phyloP scores from a whole-genome alignment of 1,140 invertebrate genomes.

The Aradophagus sp. region DNA sequence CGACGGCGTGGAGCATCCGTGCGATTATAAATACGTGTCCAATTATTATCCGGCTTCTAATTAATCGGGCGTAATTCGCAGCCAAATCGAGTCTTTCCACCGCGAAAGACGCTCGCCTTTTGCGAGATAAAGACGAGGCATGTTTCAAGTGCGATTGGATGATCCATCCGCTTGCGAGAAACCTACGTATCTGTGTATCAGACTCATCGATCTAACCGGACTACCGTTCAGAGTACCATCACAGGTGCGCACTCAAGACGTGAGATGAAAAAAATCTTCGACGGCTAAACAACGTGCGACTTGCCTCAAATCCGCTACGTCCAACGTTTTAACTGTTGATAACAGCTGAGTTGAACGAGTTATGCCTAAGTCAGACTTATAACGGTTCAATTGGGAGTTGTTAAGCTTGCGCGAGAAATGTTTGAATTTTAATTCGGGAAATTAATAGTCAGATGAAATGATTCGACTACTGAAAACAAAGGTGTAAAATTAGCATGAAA shows the following conservation, averaged over 20 bases:
- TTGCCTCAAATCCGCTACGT: constrained; percentile 15
- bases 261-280: constrained; percentile 27
- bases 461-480: too few species aligned
- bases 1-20: constrained; percentile 36
- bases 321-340: too few species aligned
- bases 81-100: constrained; percentile 51
- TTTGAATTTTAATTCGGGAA: too few species aligned
- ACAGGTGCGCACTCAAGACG: constrained; percentile 33
- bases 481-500: too few species aligned
- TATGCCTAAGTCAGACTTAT: too few species aligned
- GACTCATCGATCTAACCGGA: constrained; percentile 47
- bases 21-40: constrained; percentile 55
- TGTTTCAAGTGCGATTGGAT: constrained; percentile 36
- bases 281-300: constrained; percentile 10
- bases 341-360: too few species aligned
- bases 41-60: constrained; percentile 58
- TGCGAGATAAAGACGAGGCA: constrained; percentile 29
- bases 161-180: constrained; percentile 49
- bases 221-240: constrained; percentile 46
- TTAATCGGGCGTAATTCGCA: constrained; percentile 59
- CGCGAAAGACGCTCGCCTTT: constrained; percentile 33
- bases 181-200: constrained; percentile 44
- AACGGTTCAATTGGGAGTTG: too few species aligned
- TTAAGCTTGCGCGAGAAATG: too few species aligned
- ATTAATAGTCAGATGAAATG: too few species aligned